Percentiles rank a stretch among this genome's conserved stretches.
phyloP scores from a whole-genome alignment of 2,797 vertebrate genomes.

The Leptoclinus maculatus region DNA sequence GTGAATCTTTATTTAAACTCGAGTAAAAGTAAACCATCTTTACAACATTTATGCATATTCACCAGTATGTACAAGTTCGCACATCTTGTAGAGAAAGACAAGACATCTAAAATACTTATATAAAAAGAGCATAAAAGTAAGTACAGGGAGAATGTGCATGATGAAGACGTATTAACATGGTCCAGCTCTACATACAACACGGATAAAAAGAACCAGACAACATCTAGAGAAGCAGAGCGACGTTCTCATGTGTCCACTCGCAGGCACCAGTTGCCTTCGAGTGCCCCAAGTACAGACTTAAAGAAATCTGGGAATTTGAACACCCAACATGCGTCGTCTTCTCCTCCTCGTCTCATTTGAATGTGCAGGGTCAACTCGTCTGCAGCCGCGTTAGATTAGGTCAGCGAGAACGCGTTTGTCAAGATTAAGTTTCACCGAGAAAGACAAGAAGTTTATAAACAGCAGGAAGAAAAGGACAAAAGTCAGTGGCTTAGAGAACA shows the following conservation, averaged over 20 bases:
- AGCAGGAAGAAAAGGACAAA: background rate
- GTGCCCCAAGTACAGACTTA: no score
- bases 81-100: constrained; percentile 56
- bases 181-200: constrained; percentile 45
- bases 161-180: constrained; percentile 63
- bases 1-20: constrained; percentile 79
- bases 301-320: background rate
- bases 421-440: constrained; percentile 18
- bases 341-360: background rate
- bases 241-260: background rate
- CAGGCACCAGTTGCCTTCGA: no score
- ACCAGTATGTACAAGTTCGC: constrained; percentile 76
- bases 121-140: constrained; percentile 27
- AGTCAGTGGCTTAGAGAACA: background rate
- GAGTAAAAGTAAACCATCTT: constrained; percentile 62
- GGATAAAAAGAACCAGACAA: constrained; percentile 39
- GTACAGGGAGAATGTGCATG: constrained; percentile 66
- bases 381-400: background rate
- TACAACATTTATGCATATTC: constrained; percentile 65
- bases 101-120: constrained; percentile 46
- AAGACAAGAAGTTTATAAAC: constrained; percentile 28
- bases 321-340: background rate
- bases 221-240: constrained; percentile 32
- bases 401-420: background rate
- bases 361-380: background rate